These are phyloP conservation scores for Atrina japonica DNA, from an alignment of 2,888 invertebrate species.

Conservation along the genomic window DNA sequence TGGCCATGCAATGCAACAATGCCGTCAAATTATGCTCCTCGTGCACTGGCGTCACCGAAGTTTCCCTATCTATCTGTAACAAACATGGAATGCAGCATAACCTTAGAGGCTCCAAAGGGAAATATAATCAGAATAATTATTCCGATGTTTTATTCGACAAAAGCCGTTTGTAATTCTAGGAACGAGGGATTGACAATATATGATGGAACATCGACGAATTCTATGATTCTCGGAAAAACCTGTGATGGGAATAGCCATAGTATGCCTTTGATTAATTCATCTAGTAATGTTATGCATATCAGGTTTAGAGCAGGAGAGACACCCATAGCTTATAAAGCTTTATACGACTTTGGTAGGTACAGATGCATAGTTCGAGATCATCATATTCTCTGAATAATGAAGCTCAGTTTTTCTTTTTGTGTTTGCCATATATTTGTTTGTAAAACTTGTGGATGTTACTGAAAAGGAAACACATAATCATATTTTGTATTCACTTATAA, in stretches of 20 bases:
- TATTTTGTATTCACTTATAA: too few relatives aligned
- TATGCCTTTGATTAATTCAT: conserved; percentile 44
- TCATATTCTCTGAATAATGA: too few relatives aligned
- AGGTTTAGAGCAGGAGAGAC: conserved; percentile 44
- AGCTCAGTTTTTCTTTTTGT: too few relatives aligned
- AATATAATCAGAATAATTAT: conserved; percentile 48
- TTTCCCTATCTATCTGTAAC: conserved; percentile 56
- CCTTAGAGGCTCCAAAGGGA: conserved; percentile 51
- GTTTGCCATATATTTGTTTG: too few relatives aligned
- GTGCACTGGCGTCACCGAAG: conserved; percentile 53
- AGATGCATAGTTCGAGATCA: background rate
- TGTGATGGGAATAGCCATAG: conserved; percentile 42
- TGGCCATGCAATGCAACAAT: conserved; percentile 61
- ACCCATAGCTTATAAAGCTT: conserved; percentile 54
- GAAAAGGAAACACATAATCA: too few relatives aligned
- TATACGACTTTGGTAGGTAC: conserved; percentile 55
- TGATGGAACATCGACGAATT: conserved; percentile 37
- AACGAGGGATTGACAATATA: conserved; percentile 44
- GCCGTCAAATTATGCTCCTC: conserved; percentile 54
- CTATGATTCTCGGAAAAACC: conserved; percentile 35
- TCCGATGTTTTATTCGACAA: conserved; percentile 50
- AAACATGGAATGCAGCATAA: conserved; percentile 50
- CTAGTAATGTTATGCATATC: conserved; percentile 46
- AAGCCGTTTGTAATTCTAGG: conserved; percentile 36
- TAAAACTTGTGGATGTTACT: too few relatives aligned